Percentiles rank a stretch among this genome's conserved stretches.
Evolutionary conservation across 2,888 invertebrate species (phyloP).

Genomic region (Prenolepis imparis): DNA sequence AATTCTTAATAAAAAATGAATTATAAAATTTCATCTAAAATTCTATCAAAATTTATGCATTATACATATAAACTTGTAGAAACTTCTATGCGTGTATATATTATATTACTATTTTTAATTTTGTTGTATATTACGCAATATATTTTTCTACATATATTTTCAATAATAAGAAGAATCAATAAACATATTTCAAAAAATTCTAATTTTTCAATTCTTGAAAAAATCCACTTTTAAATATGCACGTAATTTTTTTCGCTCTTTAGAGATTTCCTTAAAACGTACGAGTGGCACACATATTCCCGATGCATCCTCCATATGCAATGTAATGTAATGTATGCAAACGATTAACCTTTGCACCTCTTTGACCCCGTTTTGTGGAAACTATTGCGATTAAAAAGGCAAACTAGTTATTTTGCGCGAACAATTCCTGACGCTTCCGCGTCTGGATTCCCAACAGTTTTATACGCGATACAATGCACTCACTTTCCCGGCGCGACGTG

Average conservation of each 20-base stretch:
- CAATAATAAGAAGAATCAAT: background rate
- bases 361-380: slow-evolving; percentile 32
- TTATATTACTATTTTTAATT: background rate
- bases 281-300: background rate
- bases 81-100: background rate
- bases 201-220: background rate
- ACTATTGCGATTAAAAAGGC: slow-evolving; percentile 16
- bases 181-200: background rate
- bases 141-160: background rate
- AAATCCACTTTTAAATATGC: background rate
- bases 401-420: slow-evolving; percentile 13
- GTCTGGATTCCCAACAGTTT: slow-evolving; percentile 32
- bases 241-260: background rate
- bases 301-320: background rate
- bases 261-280: background rate
- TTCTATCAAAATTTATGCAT: background rate
- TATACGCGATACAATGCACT: slow-evolving; percentile 60
- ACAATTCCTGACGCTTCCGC: slow-evolving; percentile 61
- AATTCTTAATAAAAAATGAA: background rate
- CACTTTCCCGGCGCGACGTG: slow-evolving; percentile 57
- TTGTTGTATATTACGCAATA: background rate
- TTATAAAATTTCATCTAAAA: background rate
- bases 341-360: slow-evolving; percentile 24
- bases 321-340: background rate
- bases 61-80: background rate